Conservation (phyloP, 2,888 invertebrate species). For the Acrocyrtus sp. region DNA sequence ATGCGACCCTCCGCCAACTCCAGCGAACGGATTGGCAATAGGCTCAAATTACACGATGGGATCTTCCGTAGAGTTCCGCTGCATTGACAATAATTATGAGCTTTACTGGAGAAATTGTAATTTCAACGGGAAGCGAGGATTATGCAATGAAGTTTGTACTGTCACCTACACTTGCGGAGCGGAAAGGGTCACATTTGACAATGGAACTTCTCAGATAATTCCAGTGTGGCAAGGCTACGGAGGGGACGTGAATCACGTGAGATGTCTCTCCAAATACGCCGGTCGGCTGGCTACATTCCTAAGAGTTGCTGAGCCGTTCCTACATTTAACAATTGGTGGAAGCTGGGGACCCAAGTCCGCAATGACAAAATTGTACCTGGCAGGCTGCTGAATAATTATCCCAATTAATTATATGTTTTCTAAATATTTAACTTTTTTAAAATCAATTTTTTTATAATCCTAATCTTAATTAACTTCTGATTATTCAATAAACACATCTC, state of each 20-base stretch:
- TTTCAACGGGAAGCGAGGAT: conserved; percentile 3
- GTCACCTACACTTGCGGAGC: conserved; percentile 12
- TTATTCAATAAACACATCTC: too few relatives aligned
- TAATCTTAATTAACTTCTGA: too few relatives aligned
- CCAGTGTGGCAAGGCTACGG: conserved; percentile 10
- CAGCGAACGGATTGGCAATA: background rate
- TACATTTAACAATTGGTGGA: conserved; percentile 9
- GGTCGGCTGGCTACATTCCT: background rate
- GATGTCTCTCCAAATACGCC: background rate
- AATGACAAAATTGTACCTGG: too few relatives aligned
- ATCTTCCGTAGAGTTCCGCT: conserved; percentile 1
- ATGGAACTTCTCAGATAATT: background rate
- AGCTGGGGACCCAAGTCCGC: too few relatives aligned
- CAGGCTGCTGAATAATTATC: too few relatives aligned
- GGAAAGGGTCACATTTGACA: background rate
- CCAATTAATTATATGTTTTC: too few relatives aligned
- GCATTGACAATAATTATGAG: background rate
- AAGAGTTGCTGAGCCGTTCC: background rate
- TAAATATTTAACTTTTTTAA: too few relatives aligned
- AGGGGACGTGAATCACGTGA: conserved; percentile 7
- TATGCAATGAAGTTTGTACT: conserved; percentile 16
- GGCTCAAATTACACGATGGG: conserved; percentile 3
- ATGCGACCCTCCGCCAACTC: conserved; percentile 2
- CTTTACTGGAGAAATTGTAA: conserved; percentile 18
- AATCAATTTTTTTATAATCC: too few relatives aligned